Evolutionary conservation across 2,888 invertebrate species (phyloP), one percentile per base, ranked within the genome.

Genomic region (Phortica okadai): DNA sequence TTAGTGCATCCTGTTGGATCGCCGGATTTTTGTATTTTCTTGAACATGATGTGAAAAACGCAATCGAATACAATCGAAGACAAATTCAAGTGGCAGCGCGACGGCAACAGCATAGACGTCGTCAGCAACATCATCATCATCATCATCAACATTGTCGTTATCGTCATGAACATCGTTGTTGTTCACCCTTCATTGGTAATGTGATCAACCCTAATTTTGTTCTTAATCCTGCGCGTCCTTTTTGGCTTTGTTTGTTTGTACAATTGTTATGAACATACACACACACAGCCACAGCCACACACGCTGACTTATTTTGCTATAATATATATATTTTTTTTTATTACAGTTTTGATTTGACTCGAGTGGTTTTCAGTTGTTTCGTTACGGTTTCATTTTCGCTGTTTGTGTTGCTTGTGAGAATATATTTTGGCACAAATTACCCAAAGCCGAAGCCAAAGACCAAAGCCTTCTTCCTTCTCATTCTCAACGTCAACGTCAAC

Each of bases 291-390:
- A 41, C 42, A 41, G 7, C 25, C 7, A 59, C 41, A 64, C 14
- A 42, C 41, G 33, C 14, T 11, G 33, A 66, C 42, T 50, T 70
- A 72, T 72, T 81, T 77, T 77, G 74, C 74, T 76, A 62, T 56
- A 77, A 33, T 33, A 33, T 33, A 33, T 33, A 21, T 21, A 21
- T 21, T 0, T 16, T 16, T 58, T 74, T 77, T 79, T 75, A 78
- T 77, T 77, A 76, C 76, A 72, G 25, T 79, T 79, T 77, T 76
- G 70, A 78, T 79, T 76, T 74, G 75, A 75, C 74, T 78, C 77
- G 75, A 78, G 72, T 75, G 74, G 70, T 72, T 72, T 25, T 45
- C 70, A 33, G 44, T 72, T 21, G 70, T 45, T 44, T 69, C 41
- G 16, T 45, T 62, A 11, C 69, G 21, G 50, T 16, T 62, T 44